Base-by-base conservation (phyloP, 2,888 invertebrate species). In the Arge pagana region DNA sequence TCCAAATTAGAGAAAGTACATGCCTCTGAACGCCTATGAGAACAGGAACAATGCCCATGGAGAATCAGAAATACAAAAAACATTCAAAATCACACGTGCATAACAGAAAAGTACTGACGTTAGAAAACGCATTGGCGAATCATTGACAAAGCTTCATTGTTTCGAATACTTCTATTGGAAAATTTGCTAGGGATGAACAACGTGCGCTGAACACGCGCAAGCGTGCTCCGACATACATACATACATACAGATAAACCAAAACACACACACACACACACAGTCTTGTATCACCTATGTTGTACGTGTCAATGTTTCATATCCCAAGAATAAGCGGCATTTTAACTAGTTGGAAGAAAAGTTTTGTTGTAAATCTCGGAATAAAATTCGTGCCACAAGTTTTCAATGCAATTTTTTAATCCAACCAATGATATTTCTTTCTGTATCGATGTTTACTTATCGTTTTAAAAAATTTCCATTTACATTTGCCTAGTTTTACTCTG, bases 261-360 rank as follows among this genome's bases (percentile, higher is more conserved):
- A 13, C 3, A 23, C 4, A n/a, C 26, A 26, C 10, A 39, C 16
- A 57, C 35, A 48, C 26, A 28, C 66, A 66, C 59, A 69, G 66
- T 72, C 72, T 71, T 75, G 72, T 74, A 76, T 72, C 71, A 74
- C 70, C 68, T 76, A 71, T 72, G 76, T 75, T 76, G 67, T 74
- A 73, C 67, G 72, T 73, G 72, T 74, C 75, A 74, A 71, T 76
- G 74, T 76, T 74, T 76, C 72, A 74, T 73, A 74, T 71, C 65
- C 65, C 65, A 43, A 3, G 13, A 66, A 67, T 69, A 71, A 70
- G 72, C 70, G 73, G 73, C 74, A 75, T 76, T 76, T 76, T 72
- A 71, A 71, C 66, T 72, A 73, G 61, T 58, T 57, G 53, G 55
- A 55, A 48, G 50, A 26, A 26, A 30, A 66, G 65, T 69, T 74